Conservation (phyloP, 2,113 vertebrate genomes). For the Octodon degus region DNA sequence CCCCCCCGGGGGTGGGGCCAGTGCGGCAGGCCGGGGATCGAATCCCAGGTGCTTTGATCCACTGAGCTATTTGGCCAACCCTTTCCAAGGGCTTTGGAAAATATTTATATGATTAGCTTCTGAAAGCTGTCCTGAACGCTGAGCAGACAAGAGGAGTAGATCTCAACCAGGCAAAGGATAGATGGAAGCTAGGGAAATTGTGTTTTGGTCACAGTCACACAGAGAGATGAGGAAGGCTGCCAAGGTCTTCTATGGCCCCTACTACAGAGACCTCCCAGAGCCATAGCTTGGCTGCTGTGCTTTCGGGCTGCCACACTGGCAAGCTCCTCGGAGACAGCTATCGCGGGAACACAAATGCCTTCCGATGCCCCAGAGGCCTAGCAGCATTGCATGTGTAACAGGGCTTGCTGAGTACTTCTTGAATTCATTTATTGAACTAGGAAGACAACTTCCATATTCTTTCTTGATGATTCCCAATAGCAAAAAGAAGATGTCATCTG, state of each 20-base stretch:
- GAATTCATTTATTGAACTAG: background rate
- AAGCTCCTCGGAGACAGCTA: background rate
- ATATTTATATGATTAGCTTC: conserved; percentile 39
- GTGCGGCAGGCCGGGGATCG: no score
- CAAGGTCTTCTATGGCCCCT: background rate
- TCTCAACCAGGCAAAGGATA: background rate
- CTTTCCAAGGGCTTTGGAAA: conserved; percentile 44
- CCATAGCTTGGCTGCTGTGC: background rate
- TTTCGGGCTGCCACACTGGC: background rate
- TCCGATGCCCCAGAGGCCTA: background rate
- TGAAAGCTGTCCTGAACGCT: background rate
- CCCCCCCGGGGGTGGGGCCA: no score
- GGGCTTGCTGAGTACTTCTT: background rate
- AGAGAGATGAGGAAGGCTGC: background rate
- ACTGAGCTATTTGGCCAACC: no score
- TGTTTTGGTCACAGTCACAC: background rate
- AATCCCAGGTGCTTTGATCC: no score
- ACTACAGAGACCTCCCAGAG: background rate
- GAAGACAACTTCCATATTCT: background rate
- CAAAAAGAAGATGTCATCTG: background rate
- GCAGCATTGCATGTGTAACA: background rate
- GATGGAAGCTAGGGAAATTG: background rate
- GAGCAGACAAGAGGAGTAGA: background rate
- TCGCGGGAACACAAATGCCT: background rate
- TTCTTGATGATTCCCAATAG: conserved; percentile 18